Conservation (phyloP, 35 echinoderm and acorn worm species). For the Apostichopus californicus region DNA sequence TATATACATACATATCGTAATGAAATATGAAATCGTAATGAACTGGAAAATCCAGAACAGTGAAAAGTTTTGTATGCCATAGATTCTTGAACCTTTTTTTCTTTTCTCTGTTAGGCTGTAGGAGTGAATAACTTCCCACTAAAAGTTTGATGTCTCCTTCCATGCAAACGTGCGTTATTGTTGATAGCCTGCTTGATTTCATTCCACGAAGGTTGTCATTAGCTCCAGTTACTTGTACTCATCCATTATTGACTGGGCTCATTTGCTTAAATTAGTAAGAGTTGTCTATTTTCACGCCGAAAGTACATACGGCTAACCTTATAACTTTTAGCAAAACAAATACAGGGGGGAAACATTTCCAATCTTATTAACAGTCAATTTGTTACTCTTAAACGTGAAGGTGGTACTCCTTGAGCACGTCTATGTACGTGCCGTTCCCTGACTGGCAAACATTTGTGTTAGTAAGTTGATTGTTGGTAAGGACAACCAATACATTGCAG, state of each 20-base stretch:
- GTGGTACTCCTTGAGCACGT: conserved; percentile 43
- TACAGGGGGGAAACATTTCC: conserved; percentile 6
- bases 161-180: background rate
- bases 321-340: conserved; percentile 45
- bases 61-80: no score
- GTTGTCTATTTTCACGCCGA: conserved; percentile 30
- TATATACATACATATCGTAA: no score
- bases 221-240: conserved; percentile 8
- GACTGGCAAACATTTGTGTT: conserved; percentile 34
- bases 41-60: no score
- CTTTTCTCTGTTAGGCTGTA: background rate
- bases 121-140: background rate
- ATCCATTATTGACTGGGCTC: conserved; percentile 50
- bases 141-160: background rate
- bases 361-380: conserved; percentile 53
- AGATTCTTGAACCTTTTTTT: background rate
- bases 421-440: conserved; percentile 10
- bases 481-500: conserved; percentile 23
- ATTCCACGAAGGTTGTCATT: conserved; percentile 26
- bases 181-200: conserved; percentile 10
- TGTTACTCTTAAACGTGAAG: conserved; percentile 35
- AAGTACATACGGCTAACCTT: conserved; percentile 35
- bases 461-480: conserved; percentile 14
- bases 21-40: no score
- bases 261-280: conserved; percentile 45